Evolutionary conservation across 2,888 invertebrate genomes (phyloP).

Genomic region (Druceiella hillmani): DNA sequence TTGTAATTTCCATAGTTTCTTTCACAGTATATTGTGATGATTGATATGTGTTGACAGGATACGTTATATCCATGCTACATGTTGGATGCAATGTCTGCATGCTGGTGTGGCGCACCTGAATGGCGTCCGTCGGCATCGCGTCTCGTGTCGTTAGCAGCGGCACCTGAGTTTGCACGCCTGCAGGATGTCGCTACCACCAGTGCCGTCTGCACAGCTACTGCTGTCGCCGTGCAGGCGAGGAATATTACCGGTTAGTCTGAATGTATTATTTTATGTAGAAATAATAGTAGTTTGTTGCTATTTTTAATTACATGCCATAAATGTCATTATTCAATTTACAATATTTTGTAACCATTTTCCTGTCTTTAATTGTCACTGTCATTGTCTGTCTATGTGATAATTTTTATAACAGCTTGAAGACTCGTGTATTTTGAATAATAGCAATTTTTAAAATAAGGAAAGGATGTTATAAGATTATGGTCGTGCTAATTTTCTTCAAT

Average conservation of each 20-base stretch:
- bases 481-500: no score
- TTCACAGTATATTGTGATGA: constrained; percentile 15
- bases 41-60: constrained; percentile 45
- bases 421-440: no score
- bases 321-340: background rate
- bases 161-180: constrained; percentile 70
- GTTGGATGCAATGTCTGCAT: constrained; percentile 91
- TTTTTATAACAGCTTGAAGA: no score
- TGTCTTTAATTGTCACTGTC: no score
- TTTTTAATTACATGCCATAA: background rate
- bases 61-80: constrained; percentile 81
- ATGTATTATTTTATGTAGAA: no score
- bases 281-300: background rate
- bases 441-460: no score
- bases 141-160: constrained; percentile 85
- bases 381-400: no score
- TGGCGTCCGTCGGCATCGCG: constrained; percentile 92
- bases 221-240: no score
- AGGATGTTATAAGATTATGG: no score
- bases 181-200: constrained; percentile 32
- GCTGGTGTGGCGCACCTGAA: constrained; percentile 85
- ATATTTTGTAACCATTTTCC: no score
- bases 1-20: no score
- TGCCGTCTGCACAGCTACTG: background rate
- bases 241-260: no score